phyloP scores from a whole-genome alignment of 1,140 invertebrate genomes.

The Halictus rubicundus region DNA sequence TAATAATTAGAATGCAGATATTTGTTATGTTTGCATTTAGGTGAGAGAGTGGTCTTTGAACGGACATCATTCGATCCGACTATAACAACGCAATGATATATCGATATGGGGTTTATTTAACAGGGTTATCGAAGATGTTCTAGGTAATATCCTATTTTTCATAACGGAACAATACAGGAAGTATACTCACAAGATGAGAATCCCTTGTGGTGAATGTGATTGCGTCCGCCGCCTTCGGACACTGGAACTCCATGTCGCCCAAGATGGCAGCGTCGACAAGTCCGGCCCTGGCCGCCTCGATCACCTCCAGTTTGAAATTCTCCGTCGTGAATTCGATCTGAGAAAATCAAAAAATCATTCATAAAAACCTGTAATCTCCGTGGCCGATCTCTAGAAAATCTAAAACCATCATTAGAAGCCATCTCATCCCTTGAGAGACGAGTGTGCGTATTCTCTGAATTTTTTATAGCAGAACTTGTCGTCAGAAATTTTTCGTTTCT shows the following conservation, averaged over 20 bases:
- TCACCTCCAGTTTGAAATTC: constrained; percentile 91
- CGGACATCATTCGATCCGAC: neutral
- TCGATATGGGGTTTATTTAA: neutral
- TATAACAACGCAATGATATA: neutral
- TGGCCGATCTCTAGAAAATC: neutral
- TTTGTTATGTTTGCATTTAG: neutral
- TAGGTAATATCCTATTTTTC: neutral
- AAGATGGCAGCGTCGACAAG: constrained; percentile 93
- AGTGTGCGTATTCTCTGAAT: too few species aligned
- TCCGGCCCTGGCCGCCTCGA: constrained; percentile 92
- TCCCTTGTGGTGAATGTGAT: constrained; percentile 95
- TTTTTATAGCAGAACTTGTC: too few species aligned
- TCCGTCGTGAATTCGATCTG: constrained; percentile 96
- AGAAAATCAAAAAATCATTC: constrained; percentile 18
- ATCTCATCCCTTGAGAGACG: neutral
- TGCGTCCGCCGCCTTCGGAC: constrained; percentile 92
- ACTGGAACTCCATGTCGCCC: constrained; percentile 94
- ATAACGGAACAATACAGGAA: constrained; percentile 13
- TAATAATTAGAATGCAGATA: too few species aligned
- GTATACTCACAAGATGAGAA: constrained; percentile 89
- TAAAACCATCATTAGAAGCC: too few species aligned
- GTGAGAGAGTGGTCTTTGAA: neutral
- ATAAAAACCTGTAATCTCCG: neutral
- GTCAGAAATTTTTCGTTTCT: too few species aligned
- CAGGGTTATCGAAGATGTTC: neutral